Conservation (phyloP, 2,797 vertebrate genomes). For the Chrosomus eos region DNA sequence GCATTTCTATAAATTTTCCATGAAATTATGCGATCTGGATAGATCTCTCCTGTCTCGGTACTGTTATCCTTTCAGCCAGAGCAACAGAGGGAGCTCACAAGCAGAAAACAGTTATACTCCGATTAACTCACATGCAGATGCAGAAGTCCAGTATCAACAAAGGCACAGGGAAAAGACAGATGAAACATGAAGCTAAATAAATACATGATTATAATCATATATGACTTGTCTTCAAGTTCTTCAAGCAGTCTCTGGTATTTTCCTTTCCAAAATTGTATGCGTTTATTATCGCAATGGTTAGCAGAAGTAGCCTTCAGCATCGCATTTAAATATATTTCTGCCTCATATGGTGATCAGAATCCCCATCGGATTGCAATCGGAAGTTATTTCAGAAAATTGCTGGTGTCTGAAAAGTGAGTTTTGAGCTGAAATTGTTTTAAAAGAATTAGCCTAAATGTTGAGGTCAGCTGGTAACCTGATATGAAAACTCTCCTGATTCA, state of each 20-base stretch:
- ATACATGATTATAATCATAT: neutral
- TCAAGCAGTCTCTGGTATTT: neutral
- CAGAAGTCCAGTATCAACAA: neutral
- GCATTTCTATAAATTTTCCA: neutral
- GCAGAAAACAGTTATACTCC: neutral
- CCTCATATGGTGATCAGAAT: neutral
- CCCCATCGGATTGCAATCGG: too few relatives aligned
- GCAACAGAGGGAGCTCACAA: too few relatives aligned
- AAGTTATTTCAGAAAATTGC: neutral
- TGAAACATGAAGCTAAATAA: neutral
- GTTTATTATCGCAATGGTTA: neutral
- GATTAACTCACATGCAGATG: neutral
- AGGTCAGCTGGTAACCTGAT: neutral
- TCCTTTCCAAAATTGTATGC: neutral
- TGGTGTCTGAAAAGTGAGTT: neutral
- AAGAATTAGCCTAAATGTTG: neutral
- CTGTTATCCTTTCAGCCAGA: too few relatives aligned
- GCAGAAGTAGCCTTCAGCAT: too few relatives aligned
- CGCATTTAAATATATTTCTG: too few relatives aligned
- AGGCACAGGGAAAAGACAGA: neutral
- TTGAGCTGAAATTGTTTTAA: neutral
- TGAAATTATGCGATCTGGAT: neutral
- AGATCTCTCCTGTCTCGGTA: too few relatives aligned
- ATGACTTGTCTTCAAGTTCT: neutral
- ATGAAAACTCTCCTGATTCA: neutral